phyloP scores from a whole-genome alignment of 2,888 invertebrate genomes.

The Tachina grossa region DNA sequence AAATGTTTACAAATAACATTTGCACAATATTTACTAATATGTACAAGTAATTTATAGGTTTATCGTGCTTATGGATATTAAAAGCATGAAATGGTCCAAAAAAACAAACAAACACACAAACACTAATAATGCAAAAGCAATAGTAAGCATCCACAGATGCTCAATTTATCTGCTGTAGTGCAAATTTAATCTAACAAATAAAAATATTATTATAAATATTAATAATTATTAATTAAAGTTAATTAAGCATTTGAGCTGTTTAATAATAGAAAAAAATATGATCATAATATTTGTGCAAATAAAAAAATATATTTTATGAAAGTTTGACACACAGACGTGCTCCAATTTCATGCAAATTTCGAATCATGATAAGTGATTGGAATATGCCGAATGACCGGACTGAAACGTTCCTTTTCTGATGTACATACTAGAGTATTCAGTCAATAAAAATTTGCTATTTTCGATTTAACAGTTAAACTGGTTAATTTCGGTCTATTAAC shows the following conservation, averaged over 20 bases:
- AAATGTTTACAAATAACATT: conserved; percentile 18
- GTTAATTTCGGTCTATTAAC: too few species aligned
- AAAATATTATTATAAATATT: background rate
- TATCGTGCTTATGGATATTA: conserved; percentile 39
- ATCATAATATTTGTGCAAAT: background rate
- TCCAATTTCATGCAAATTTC: background rate
- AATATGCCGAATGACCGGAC: too few species aligned
- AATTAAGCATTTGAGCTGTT: conserved; percentile 42
- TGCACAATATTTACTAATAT: conserved; percentile 45
- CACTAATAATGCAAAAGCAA: conserved; percentile 27
- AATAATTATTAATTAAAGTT: conserved; percentile 11
- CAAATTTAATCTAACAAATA: conserved; percentile 13
- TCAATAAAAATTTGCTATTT: too few species aligned
- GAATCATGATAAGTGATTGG: too few species aligned
- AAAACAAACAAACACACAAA: background rate
- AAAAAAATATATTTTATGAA: background rate
- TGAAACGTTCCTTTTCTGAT: too few species aligned
- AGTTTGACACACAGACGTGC: background rate
- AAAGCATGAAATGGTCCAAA: conserved; percentile 12
- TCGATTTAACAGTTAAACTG: too few species aligned
- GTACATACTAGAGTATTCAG: too few species aligned
- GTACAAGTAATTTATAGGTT: conserved; percentile 37
- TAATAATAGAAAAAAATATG: background rate
- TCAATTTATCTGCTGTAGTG: conserved; percentile 13
- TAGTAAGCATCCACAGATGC: background rate